These are phyloP conservation scores for Maniola jurtina DNA, from an alignment of 1,140 invertebrate species.

Conservation along the genomic window DNA sequence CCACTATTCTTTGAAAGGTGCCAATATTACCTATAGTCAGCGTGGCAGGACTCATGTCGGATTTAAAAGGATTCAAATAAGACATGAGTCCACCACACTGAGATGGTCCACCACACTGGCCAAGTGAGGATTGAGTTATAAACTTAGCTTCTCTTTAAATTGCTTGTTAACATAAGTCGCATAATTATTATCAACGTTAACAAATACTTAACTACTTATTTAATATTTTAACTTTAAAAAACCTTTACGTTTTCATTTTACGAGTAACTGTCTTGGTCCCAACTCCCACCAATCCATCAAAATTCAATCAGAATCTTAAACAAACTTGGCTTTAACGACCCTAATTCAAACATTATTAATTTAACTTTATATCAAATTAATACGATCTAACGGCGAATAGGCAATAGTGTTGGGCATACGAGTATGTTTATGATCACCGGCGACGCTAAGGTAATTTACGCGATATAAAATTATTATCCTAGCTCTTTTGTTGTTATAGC, in stretches of 20 bases:
- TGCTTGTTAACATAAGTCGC: too few relatives aligned
- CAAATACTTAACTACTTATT: background rate
- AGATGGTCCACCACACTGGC: too few relatives aligned
- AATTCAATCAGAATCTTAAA: constrained; percentile 6
- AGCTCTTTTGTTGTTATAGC: background rate
- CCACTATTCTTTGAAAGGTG: too few relatives aligned
- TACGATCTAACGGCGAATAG: background rate
- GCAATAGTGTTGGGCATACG: background rate
- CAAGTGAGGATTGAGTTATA: too few relatives aligned
- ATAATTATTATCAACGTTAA: background rate
- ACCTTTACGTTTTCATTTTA: background rate
- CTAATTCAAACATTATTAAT: background rate
- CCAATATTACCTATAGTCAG: too few relatives aligned
- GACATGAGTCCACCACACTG: too few relatives aligned
- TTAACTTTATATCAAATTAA: constrained; percentile 5
- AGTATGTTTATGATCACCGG: background rate
- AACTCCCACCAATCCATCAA: constrained; percentile 8
- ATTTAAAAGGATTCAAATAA: too few relatives aligned
- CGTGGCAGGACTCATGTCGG: too few relatives aligned
- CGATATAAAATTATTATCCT: background rate
- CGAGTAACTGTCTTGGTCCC: background rate
- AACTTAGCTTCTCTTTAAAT: too few relatives aligned
- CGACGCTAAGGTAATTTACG: background rate
- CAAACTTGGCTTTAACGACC: background rate
- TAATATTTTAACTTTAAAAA: background rate